Percentiles rank a stretch among this genome's conserved stretches.
These are phyloP conservation scores for Harpalus rufipes DNA, from an alignment of 2,888 invertebrate species.

Conservation along the genomic window DNA sequence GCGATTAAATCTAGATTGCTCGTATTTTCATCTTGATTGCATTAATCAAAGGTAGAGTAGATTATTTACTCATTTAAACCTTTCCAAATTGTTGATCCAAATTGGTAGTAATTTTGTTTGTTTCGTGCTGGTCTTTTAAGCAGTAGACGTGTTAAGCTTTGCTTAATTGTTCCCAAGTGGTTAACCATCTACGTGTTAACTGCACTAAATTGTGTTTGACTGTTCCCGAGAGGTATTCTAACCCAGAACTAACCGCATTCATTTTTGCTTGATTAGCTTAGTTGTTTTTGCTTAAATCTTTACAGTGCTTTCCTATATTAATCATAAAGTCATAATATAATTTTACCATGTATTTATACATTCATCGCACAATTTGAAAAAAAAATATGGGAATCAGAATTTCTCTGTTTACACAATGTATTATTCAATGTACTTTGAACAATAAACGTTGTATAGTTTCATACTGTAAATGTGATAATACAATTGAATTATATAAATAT, in stretches of 20 bases:
- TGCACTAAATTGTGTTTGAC: constrained; percentile 2
- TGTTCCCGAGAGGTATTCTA: neutral
- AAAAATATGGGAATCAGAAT: too few species aligned
- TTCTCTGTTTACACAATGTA: too few species aligned
- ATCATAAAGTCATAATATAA: neutral
- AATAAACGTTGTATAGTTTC: too few species aligned
- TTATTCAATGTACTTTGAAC: too few species aligned
- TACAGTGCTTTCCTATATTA: neutral
- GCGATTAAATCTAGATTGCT: neutral
- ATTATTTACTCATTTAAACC: neutral
- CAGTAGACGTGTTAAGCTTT: constrained; percentile 1
- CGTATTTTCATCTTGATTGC: neutral
- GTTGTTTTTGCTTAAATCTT: neutral
- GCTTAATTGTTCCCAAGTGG: constrained; percentile 5
- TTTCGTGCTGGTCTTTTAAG: constrained; percentile 1
- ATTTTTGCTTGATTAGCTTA: neutral
- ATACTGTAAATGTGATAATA: too few species aligned
- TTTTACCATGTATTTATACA: neutral
- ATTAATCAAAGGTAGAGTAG: neutral
- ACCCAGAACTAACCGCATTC: neutral
- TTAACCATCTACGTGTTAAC: constrained; percentile 5
- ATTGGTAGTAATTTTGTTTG: neutral
- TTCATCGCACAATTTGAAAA: neutral
- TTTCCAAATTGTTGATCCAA: neutral
- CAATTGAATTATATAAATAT: too few species aligned